Conservation (phyloP, 2,888 invertebrate species). For the Drosophila greeni region DNA sequence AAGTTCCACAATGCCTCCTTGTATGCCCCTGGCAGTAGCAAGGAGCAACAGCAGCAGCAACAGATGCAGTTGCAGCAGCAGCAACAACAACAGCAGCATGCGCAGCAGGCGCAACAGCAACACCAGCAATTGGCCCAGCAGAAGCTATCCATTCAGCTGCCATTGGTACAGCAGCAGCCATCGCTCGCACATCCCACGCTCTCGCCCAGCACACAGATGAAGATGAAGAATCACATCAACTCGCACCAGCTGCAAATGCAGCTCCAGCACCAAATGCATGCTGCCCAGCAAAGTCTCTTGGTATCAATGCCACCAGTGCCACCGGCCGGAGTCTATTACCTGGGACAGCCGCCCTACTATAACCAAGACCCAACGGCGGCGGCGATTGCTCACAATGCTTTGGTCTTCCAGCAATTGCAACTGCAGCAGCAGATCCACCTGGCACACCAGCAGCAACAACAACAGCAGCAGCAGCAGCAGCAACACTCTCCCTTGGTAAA, state of each 20-base stretch:
- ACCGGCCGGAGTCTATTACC: constrained; percentile 64
- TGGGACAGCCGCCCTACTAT: constrained; percentile 67
- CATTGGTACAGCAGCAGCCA: constrained; percentile 37
- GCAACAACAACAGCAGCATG: constrained; percentile 42
- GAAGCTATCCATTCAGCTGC: constrained; percentile 35
- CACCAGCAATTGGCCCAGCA: constrained; percentile 41
- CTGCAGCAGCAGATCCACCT: constrained; percentile 61
- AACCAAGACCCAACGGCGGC: constrained; percentile 51
- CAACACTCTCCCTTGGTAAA: constrained; percentile 37
- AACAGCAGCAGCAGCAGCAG: constrained; percentile 56
- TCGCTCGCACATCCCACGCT: constrained; percentile 65
- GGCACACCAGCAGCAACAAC: constrained; percentile 52
- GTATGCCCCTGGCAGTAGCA: constrained; percentile 74
- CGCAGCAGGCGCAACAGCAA: constrained; percentile 43
- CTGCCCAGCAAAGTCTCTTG: constrained; percentile 61
- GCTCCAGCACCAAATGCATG: constrained; percentile 66
- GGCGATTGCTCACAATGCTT: constrained; percentile 66
- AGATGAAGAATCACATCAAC: constrained; percentile 75
- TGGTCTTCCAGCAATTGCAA: constrained; percentile 51
- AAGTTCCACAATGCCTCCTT: constrained; percentile 85
- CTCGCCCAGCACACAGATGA: constrained; percentile 76
- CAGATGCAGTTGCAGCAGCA: constrained; percentile 52
- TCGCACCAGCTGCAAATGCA: constrained; percentile 73
- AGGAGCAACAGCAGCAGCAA: constrained; percentile 39
- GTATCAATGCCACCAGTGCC: constrained; percentile 50